Evolutionary conservation across 2,113 vertebrate genomes (phyloP).

Genomic region (Deroptyus accipitrinus): DNA sequence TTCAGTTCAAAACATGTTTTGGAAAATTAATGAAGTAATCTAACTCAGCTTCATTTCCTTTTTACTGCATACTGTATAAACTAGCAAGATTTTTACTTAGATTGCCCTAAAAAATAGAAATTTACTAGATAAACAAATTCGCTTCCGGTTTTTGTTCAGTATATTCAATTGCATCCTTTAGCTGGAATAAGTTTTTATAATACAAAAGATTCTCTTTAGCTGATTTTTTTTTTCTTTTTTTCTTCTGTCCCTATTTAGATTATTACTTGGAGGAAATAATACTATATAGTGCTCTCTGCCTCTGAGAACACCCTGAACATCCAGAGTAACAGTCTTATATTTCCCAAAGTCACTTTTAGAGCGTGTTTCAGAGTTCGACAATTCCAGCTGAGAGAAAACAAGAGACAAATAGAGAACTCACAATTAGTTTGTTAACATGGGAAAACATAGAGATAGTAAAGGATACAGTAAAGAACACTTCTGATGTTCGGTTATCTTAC

Average conservation of each 20-base stretch:
- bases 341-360: constrained; percentile 28
- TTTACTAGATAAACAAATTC: neutral
- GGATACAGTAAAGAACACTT: too few relatives aligned
- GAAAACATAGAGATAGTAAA: too few relatives aligned
- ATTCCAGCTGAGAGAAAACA: too few relatives aligned
- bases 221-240: neutral
- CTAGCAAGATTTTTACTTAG: neutral
- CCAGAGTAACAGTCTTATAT: neutral
- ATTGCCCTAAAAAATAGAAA: neutral
- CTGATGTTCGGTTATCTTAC: too few relatives aligned
- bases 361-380: too few relatives aligned
- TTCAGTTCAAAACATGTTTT: neutral
- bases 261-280: neutral
- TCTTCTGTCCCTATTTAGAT: neutral
- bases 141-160: neutral
- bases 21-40: neutral
- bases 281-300: neutral
- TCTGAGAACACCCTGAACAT: constrained; percentile 7
- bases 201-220: neutral
- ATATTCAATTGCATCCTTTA: neutral
- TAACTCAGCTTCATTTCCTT: neutral
- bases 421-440: too few relatives aligned
- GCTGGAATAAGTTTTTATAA: neutral
- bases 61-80: neutral
- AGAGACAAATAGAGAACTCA: too few relatives aligned